Base-by-base conservation (phyloP, 2,113 vertebrate genomes). In the Ranitomeya imitator region DNA sequence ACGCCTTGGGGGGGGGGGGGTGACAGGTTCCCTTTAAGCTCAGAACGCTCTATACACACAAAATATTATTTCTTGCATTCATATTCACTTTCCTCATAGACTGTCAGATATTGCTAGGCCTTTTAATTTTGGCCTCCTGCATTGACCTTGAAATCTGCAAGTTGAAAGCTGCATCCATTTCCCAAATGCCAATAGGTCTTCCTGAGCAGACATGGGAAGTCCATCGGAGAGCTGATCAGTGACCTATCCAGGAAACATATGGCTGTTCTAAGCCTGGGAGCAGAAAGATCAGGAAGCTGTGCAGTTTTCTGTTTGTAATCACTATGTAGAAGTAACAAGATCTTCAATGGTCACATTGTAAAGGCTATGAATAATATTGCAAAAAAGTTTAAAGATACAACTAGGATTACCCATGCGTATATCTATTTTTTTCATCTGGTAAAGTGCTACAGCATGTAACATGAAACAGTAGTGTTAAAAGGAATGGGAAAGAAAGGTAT, bases 161-260 rank as follows among this genome's bases (percentile, higher is more conserved):
- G 31, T 10, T 74, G 37, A 45, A 61, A 83, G 26, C 67, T 71
- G 11, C 54, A 59, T 74, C n/a, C 19, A 57, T 73, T 55, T 26
- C 67, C n/a, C 65, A 71, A 19, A 12, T 73, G 23, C 51, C 18
- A 15, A 18, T 13, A n/a, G 83, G 45, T 73, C 85, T 61, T 77
- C 26, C 26, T 86, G 57, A 76, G 23, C 55, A 86, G 85, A 76
- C 26, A 52, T 77, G 71, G 85, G 37, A 77, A 77, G 85, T 77
- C 61, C 21, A 83, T 31, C 26, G 6, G 19, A 54, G 37, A 5
- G 12, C 5, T 31, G 52, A 18, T 54, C 21, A n/a, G 12, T 71
- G 83, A 71, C 63, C 45, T 85, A 6, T 52, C 26, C 55, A 86
- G 73, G 85, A 86, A 77, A 86, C 71, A 74, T 19, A 37, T 60